Conservation (phyloP, 2,888 invertebrate genomes). For the Apeira syringaria region DNA sequence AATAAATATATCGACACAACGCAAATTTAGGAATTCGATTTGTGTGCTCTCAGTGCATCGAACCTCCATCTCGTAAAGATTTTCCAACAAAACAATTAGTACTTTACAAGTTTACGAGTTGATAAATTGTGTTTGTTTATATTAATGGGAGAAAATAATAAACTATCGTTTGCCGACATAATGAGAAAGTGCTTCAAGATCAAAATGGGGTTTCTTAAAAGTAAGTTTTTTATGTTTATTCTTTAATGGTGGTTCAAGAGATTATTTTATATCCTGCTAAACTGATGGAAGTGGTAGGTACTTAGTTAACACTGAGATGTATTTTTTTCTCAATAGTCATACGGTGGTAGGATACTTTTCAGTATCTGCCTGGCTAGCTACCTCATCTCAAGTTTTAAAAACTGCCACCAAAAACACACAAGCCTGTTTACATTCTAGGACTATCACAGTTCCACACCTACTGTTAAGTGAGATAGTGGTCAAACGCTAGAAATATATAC, state of each 20-base stretch:
- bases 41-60: constrained; percentile 10
- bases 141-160: constrained; percentile 60
- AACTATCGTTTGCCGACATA: constrained; percentile 57
- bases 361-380: no score
- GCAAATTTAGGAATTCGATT: constrained; percentile 11
- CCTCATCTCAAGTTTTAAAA: no score
- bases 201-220: constrained; percentile 78
- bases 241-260: background rate
- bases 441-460: no score
- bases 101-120: background rate
- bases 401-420: no score
- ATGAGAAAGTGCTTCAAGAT: constrained; percentile 80
- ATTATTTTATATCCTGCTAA: no score
- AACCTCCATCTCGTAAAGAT: constrained; percentile 7
- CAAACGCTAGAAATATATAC: no score
- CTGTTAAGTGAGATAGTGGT: no score
- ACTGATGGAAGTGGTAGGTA: no score
- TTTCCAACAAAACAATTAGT: constrained; percentile 3
- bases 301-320: no score
- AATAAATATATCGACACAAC: constrained; percentile 23
- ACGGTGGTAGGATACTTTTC: no score
- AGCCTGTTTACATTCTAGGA: no score
- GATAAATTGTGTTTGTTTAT: constrained; percentile 23
- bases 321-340: no score
- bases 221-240: constrained; percentile 48